Evolutionary conservation across 1,140 invertebrate genomes (phyloP), one percentile per base, ranked within the genome.

Genomic region (Scaptodrosophila lebanonensis): DNA sequence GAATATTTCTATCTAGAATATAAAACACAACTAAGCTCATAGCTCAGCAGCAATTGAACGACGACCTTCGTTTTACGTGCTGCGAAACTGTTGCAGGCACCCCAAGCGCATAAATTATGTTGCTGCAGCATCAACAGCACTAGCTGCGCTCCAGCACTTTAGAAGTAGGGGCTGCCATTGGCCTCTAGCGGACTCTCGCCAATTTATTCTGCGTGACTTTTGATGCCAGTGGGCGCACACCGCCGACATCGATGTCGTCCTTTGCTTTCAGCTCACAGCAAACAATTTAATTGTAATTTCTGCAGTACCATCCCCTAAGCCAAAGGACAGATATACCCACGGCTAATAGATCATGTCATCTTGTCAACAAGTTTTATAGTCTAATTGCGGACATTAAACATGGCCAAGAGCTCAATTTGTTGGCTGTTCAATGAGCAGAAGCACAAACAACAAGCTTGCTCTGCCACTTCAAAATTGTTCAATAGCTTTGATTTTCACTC

Each of bases 341-440:
- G 68, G 73, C 73, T 73, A 77, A 77, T 77, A 77, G 73, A 79
- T 77, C 72, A 79, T 79, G 72, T 79, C 72, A 79, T 79, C 59
- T 42, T 72, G 72, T 73, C 72, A 79, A 77, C 72, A 72, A 77
- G 48, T 67, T 72, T 57, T 58, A 68, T 63, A 65, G 68, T 73
- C 66, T 65, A 68, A 79, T 73, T 79, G 64, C 48, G 29, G 30
- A 60, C 44, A 30, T 69, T 48, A 27, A 66, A 57, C 60, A 65
- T 49, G 16, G 15, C 17, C 32, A 36, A 30, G 22, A 39, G 20
- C 52, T 59, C 11, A 54, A 62, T 54, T 62, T 66, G 35, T 35
- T 12, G 32, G n/a, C 20, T 29, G 35, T 1, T 2, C 2, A 49
- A 1, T 3, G 12, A 15, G 27, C 11, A 5, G 5, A n/a, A n/a